These are phyloP conservation scores for Microctenopoma steveboyesi DNA, from an alignment of 2,797 vertebrate genomes.

Conservation along the genomic window DNA sequence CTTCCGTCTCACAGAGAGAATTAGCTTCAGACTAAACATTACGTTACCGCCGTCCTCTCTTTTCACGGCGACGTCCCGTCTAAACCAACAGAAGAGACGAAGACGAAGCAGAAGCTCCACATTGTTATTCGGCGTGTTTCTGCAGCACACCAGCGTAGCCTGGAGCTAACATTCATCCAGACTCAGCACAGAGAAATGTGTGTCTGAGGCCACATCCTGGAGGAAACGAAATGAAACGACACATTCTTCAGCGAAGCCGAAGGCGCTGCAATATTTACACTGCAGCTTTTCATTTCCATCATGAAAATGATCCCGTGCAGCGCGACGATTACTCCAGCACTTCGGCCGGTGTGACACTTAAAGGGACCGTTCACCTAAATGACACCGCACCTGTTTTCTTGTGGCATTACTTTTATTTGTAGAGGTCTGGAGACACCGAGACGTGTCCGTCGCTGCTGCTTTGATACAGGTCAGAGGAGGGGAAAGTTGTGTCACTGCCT, in stretches of 20 bases:
- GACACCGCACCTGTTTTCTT: background rate
- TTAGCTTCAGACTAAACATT: slow-evolving; percentile 1
- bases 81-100: slow-evolving; percentile 20
- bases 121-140: slow-evolving; percentile 29
- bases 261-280: slow-evolving; percentile 35
- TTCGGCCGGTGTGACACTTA: background rate
- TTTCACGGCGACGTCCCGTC: background rate
- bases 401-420: background rate
- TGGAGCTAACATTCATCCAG: slow-evolving; percentile 36
- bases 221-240: slow-evolving; percentile 48
- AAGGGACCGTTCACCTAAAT: background rate
- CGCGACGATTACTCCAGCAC: background rate
- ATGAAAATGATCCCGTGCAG: slow-evolving; percentile 11
- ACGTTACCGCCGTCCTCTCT: slow-evolving; percentile 22
- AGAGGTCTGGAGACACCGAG: background rate
- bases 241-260: slow-evolving; percentile 2
- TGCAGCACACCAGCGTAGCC: slow-evolving; percentile 33
- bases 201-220: slow-evolving; percentile 36
- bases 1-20: no score
- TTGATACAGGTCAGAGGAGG: background rate
- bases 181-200: slow-evolving; percentile 46
- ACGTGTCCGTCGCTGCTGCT: background rate
- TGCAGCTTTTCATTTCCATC: slow-evolving; percentile 26
- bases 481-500: background rate
- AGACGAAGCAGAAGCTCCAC: slow-evolving; percentile 16